phyloP scores from a whole-genome alignment of 2,797 vertebrate genomes.

The Sebastolobus alascanus region DNA sequence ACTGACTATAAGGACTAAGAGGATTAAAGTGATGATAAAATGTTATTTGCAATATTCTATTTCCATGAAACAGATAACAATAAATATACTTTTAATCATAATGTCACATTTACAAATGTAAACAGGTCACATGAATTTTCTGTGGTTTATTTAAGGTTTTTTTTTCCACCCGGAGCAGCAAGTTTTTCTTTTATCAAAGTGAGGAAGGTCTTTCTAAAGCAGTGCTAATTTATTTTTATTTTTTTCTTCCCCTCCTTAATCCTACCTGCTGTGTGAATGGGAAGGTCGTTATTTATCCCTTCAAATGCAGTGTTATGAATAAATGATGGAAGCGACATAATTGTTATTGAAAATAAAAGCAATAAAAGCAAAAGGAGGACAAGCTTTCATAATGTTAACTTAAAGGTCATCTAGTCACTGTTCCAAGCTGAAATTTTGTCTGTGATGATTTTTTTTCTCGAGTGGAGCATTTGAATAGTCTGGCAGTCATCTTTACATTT shows the following conservation, averaged over 20 bases:
- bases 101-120: neutral
- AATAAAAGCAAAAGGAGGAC: conserved; percentile 27
- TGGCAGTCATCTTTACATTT: conserved; percentile 45
- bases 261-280: conserved; percentile 35
- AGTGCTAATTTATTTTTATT: conserved; percentile 42
- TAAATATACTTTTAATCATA: neutral
- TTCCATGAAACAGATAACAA: neutral
- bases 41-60: neutral
- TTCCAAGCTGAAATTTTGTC: conserved; percentile 44
- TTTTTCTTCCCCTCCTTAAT: conserved; percentile 31
- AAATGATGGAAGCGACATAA: conserved; percentile 51
- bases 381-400: conserved; percentile 47
- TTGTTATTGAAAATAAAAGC: conserved; percentile 62
- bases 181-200: conserved; percentile 19
- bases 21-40: neutral
- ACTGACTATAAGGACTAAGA: neutral
- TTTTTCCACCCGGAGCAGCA: neutral
- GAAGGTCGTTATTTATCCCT: conserved; percentile 63
- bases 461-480: conserved; percentile 55
- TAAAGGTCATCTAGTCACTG: conserved; percentile 57
- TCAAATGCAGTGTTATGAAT: conserved; percentile 50
- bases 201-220: conserved; percentile 39
- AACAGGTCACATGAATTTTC: neutral
- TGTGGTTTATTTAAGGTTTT: neutral
- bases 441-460: conserved; percentile 33